Conservation (phyloP, 2,113 vertebrate species). For the Chloroceryle aenea region DNA sequence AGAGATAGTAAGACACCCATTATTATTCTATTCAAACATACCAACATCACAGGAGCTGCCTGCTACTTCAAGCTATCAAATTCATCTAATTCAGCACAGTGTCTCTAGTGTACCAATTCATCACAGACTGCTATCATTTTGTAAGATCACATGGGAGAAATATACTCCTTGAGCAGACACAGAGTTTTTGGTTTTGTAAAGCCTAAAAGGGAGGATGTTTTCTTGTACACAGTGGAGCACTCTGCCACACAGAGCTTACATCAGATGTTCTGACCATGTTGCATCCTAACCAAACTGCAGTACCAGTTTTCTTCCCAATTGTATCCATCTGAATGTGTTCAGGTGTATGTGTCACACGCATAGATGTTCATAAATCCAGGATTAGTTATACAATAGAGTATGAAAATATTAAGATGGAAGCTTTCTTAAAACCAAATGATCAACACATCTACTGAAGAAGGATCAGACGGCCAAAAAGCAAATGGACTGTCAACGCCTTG, state of each 20-base stretch:
- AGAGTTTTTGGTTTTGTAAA: not conserved
- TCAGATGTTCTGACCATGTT: not conserved
- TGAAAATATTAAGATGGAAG: not conserved
- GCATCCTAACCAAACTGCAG: not conserved
- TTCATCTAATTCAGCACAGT: not conserved
- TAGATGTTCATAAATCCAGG: not conserved
- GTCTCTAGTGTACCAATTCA: not conserved
- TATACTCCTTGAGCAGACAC: not conserved
- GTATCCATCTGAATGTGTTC: not conserved
- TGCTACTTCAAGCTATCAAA: not conserved
- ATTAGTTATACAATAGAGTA: too few relatives aligned
- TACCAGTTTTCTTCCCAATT: not conserved
- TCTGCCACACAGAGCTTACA: not conserved
- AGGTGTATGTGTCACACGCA: not conserved
- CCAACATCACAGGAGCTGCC: not conserved
- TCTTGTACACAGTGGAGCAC: not conserved
- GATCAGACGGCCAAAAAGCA: not conserved
- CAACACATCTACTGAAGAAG: not conserved
- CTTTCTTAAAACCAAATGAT: not conserved
- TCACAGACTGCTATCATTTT: not conserved
- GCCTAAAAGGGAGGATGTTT: not conserved
- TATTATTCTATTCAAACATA: not conserved
- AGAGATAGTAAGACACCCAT: not conserved
- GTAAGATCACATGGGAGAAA: not conserved
- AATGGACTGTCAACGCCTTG: rapidly evolving